Evolutionary conservation across 2,888 invertebrate genomes (phyloP).

Genomic region (Cephus pygmeus): DNA sequence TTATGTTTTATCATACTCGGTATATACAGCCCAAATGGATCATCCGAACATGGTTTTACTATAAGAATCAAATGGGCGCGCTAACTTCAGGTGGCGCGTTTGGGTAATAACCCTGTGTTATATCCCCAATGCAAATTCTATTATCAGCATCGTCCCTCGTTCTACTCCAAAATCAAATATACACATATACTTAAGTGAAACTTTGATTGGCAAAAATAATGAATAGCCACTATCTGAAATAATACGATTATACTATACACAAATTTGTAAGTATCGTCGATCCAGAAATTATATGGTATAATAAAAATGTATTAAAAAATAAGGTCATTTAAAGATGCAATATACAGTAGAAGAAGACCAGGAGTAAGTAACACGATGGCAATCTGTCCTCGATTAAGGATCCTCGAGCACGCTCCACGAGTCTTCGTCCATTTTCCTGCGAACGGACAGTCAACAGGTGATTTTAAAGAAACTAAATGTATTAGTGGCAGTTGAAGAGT

Average conservation of each 20-base stretch:
- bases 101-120: too few relatives aligned
- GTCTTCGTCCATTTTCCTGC: conserved; percentile 31
- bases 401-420: background rate
- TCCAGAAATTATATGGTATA: background rate
- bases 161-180: background rate
- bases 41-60: too few relatives aligned
- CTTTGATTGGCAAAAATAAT: background rate
- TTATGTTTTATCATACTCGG: background rate
- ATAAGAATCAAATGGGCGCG: too few relatives aligned
- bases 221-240: background rate
- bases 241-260: background rate
- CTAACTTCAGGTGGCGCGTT: too few relatives aligned
- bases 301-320: background rate
- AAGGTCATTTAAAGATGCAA: background rate
- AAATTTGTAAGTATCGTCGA: background rate
- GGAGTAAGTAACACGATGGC: background rate
- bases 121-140: too few relatives aligned
- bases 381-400: background rate
- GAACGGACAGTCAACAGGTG: conserved; percentile 46
- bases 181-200: background rate
- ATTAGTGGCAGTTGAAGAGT: conserved; percentile 7
- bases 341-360: background rate
- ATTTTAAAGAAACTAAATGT: conserved; percentile 25
- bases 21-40: background rate
- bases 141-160: background rate